Conservation (phyloP, 2,797 vertebrate genomes). For the Oceanodroma leucorhoa region DNA sequence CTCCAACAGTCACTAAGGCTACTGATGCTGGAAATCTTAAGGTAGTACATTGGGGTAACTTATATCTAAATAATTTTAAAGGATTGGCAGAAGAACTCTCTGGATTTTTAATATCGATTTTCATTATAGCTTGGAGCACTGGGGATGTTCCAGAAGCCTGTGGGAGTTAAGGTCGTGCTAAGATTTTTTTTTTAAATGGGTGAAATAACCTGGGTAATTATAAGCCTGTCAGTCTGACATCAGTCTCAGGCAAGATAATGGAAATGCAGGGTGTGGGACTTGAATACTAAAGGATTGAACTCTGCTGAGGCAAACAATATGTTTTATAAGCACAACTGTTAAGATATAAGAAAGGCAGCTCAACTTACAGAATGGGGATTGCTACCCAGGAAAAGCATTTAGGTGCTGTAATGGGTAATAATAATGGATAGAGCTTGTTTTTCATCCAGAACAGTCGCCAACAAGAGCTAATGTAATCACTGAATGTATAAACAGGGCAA, state of each 20-base stretch:
- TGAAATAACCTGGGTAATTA: slow-evolving; percentile 2
- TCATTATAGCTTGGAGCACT: neutral
- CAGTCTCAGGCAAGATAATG: neutral
- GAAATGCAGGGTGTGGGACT: neutral
- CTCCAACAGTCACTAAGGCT: neutral
- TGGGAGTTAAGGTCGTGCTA: neutral
- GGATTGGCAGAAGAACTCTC: neutral
- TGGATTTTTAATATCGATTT: neutral
- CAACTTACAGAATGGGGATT: neutral
- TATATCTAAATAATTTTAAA: neutral
- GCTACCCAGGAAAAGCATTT: neutral
- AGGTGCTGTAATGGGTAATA: neutral
- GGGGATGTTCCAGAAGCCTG: neutral
- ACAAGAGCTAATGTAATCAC: neutral
- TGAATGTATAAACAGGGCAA: neutral
- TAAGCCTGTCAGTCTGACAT: slow-evolving; percentile 2
- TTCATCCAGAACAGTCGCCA: neutral
- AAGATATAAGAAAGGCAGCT: neutral
- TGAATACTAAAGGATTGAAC: neutral
- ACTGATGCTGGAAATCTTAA: neutral
- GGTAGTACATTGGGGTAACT: neutral
- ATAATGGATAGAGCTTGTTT: neutral
- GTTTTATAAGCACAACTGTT: neutral
- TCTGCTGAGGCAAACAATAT: neutral
- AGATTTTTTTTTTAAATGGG: neutral